Conservation (phyloP, 2,797 vertebrate species). For the Pelobates cultripes region DNA sequence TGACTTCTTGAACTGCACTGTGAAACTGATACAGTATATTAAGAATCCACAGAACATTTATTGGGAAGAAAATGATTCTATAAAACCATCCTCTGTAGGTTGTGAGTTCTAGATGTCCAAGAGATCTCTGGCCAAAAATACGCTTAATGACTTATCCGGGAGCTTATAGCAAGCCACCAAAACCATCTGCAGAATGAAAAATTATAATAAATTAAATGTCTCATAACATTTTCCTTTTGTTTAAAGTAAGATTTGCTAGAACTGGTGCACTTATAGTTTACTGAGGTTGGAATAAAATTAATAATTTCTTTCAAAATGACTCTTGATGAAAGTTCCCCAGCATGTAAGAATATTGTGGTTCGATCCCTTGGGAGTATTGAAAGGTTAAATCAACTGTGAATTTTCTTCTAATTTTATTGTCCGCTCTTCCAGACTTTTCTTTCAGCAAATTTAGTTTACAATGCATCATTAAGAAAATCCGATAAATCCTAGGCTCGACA, state of each 20-base stretch:
- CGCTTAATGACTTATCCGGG: no score
- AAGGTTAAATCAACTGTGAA: conserved; percentile 18
- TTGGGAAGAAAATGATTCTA: no score
- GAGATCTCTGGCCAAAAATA: no score
- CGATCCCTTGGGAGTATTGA: conserved; percentile 4
- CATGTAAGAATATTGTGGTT: not conserved
- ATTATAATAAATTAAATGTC: no score
- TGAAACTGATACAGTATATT: no score
- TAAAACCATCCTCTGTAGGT: no score
- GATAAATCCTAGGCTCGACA: not conserved
- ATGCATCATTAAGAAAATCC: conserved; percentile 7
- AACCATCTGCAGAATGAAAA: no score
- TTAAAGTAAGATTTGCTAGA: not conserved
- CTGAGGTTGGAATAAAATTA: not conserved
- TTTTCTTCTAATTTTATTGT: conserved; percentile 5
- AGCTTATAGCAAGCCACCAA: no score
- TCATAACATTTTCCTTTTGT: not conserved
- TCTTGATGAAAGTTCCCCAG: conserved; percentile 6
- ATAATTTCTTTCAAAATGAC: not conserved
- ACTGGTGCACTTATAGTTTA: no score
- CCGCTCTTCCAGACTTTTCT: not conserved
- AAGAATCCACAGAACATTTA: no score
- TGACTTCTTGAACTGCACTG: no score
- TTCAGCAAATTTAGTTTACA: conserved; percentile 7
- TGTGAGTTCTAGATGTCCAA: no score